A percentile compares a stretch with the other conserved stretches of the same genome.
These are phyloP conservation scores for Chiloscyllium plagiosum DNA, from an alignment of 2,113 vertebrate genomes.

Conservation along the genomic window DNA sequence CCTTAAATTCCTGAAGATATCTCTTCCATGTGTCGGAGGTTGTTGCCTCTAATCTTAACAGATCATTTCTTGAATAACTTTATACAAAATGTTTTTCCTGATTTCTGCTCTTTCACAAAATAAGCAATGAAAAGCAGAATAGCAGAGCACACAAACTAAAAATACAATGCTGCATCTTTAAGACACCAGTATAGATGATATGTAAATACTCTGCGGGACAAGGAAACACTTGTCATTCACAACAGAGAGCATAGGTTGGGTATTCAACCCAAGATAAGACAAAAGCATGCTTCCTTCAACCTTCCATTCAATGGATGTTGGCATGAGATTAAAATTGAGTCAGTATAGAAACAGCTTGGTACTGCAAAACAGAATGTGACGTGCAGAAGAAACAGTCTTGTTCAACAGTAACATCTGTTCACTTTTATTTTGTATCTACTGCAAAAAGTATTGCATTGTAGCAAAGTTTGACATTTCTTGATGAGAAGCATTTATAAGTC, in stretches of 20 bases:
- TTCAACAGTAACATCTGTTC: neutral
- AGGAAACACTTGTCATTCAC: neutral
- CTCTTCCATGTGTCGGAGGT: neutral
- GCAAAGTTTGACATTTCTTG: neutral
- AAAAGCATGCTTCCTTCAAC: neutral
- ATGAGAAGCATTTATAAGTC: neutral
- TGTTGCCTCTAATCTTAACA: neutral
- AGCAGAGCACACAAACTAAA: neutral
- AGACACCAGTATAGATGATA: neutral
- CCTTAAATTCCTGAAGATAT: neutral
- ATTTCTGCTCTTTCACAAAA: neutral
- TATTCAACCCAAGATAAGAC: neutral
- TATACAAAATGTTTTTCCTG: neutral
- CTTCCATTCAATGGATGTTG: neutral
- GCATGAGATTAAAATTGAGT: neutral
- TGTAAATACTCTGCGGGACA: neutral
- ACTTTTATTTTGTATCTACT: neutral
- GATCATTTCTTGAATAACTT: neutral
- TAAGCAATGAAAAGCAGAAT: neutral
- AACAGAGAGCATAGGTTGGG: neutral
- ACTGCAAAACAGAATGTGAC: neutral
- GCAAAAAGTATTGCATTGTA: neutral
- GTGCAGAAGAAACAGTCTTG: neutral
- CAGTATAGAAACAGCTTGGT: neutral
- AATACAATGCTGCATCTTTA: neutral